A percentile compares a stretch with the other conserved stretches of the same genome.
Conservation (phyloP, 2,797 vertebrate genomes). For the Todus mexicanus region DNA sequence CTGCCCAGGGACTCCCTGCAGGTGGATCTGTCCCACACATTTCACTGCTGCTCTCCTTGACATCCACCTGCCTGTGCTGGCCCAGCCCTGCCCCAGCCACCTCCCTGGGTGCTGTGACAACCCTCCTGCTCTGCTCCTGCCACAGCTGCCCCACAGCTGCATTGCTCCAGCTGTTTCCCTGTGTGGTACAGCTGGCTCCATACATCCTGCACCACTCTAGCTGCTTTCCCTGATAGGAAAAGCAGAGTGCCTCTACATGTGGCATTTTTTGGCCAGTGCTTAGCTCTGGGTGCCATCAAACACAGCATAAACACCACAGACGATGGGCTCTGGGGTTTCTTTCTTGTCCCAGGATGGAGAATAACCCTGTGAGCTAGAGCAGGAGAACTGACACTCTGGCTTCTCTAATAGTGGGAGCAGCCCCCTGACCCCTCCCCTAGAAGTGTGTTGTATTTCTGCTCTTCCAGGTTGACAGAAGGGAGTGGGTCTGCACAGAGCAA, state of each 20-base stretch:
- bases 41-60: neutral
- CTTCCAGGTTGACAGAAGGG: neutral
- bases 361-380: neutral
- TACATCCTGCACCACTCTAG: neutral
- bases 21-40: neutral
- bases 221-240: neutral
- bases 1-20: neutral
- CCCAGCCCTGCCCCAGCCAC: neutral
- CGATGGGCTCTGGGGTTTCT: neutral
- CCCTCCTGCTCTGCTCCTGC: neutral
- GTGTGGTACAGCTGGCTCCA: neutral
- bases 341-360: neutral
- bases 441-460: neutral
- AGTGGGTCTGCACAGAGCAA: neutral
- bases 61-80: neutral
- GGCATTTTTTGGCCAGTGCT: neutral
- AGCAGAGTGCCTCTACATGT: neutral
- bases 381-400: neutral
- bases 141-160: neutral
- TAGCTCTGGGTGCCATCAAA: neutral
- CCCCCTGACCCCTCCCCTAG: neutral
- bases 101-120: fast-evolving
- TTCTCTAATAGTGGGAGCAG: neutral
- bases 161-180: neutral
- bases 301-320: neutral